Conservation (phyloP, 2,113 vertebrate genomes). For the Cinclus cinclus region DNA sequence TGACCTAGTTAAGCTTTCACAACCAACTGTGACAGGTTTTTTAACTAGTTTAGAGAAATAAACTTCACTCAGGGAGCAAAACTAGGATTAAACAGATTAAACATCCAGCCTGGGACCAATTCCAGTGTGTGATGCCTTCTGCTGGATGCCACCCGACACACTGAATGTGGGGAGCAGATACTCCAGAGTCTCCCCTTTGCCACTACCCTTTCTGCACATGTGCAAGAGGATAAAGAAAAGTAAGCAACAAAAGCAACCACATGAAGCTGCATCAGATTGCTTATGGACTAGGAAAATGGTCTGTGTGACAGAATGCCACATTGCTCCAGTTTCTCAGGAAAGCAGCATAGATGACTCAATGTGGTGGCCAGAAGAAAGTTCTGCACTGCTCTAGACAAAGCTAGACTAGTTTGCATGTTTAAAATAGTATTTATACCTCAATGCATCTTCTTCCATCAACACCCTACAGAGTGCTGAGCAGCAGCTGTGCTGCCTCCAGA, state of each 20-base stretch:
- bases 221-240: background rate
- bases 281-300: background rate
- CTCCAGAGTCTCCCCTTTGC: background rate
- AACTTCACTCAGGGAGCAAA: background rate
- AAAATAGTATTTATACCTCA: background rate
- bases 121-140: background rate
- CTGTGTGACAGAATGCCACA: background rate
- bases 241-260: background rate
- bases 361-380: background rate
- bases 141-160: background rate
- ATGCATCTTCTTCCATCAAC: background rate
- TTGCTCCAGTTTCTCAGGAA: background rate
- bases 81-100: background rate
- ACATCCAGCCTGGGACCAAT: background rate
- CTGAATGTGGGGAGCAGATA: background rate
- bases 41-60: background rate
- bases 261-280: background rate
- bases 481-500: background rate
- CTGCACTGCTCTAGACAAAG: background rate
- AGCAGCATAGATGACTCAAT: background rate
- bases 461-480: background rate
- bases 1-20: background rate
- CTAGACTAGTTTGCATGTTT: background rate
- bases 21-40: background rate
- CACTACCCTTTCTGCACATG: accelerated